Conservation (phyloP, 2,888 invertebrate species). For the Anaspis maculata region DNA sequence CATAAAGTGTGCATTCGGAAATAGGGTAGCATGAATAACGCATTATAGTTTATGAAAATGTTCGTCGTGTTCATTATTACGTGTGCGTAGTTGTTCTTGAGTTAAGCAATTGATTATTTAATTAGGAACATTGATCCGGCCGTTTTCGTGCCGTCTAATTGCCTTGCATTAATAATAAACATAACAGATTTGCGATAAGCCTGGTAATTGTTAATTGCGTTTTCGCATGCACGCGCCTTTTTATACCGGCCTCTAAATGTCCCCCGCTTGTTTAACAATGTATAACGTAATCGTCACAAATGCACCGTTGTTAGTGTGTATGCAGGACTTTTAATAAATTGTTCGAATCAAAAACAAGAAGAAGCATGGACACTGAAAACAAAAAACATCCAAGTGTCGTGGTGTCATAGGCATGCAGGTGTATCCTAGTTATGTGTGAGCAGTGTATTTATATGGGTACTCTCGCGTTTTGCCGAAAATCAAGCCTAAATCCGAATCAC, state of each 20-base stretch:
- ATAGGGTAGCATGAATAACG: too few relatives aligned
- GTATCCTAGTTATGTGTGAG: too few relatives aligned
- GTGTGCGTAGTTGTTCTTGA: conserved; percentile 15
- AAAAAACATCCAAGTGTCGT: too few relatives aligned
- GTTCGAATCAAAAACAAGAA: too few relatives aligned
- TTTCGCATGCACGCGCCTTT: conserved; percentile 40
- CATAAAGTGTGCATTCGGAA: too few relatives aligned
- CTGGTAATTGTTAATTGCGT: conserved; percentile 44
- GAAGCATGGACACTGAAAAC: too few relatives aligned
- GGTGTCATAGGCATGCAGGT: too few relatives aligned
- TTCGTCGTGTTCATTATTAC: neutral
- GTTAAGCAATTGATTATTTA: conserved; percentile 40
- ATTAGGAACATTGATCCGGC: conserved; percentile 40
- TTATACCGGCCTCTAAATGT: conserved; percentile 31
- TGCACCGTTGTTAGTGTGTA: conserved; percentile 10
- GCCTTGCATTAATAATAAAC: conserved; percentile 44
- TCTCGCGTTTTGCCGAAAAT: too few relatives aligned
- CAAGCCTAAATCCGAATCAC: too few relatives aligned
- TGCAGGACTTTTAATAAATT: neutral
- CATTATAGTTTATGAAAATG: neutral
- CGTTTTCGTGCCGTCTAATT: conserved; percentile 42
- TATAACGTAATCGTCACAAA: conserved; percentile 23
- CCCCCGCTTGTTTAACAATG: conserved; percentile 35
- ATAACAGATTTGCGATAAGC: conserved; percentile 44
- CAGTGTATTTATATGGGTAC: too few relatives aligned